Conservation (phyloP, 2,113 vertebrate genomes). For the Lepidothrix coronata region DNA sequence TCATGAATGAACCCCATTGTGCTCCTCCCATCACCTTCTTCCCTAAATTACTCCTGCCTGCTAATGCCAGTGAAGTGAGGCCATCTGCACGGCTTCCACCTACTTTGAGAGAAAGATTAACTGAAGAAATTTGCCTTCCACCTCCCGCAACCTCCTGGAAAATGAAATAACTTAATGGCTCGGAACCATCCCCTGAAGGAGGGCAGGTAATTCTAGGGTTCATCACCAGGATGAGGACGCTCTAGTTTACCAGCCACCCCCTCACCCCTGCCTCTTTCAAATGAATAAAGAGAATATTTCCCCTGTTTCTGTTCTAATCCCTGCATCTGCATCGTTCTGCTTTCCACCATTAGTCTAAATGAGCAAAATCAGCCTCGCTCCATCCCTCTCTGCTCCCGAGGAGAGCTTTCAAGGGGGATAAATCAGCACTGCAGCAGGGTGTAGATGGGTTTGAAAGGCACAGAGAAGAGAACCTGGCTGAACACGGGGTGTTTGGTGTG, state of each 20-base stretch:
- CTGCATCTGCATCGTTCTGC: fast-evolving
- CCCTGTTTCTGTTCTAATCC: neutral
- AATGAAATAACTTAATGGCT: slow-evolving; percentile 36
- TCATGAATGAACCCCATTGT: slow-evolving; percentile 51
- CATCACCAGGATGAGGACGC: neutral
- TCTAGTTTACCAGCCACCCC: neutral
- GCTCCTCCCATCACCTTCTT: neutral
- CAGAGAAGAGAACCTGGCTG: neutral
- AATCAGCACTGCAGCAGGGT: neutral
- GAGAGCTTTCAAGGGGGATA: neutral
- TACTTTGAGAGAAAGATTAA: neutral
- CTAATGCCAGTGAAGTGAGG: neutral
- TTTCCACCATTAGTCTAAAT: neutral
- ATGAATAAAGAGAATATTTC: neutral
- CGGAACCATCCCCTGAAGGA: neutral
- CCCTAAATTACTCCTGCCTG: slow-evolving; percentile 9
- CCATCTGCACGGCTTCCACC: neutral
- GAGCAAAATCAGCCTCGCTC: neutral
- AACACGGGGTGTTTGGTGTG: fast-evolving
- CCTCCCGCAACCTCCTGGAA: neutral
- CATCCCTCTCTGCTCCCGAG: neutral
- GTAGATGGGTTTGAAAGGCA: neutral
- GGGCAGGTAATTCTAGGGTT: slow-evolving; percentile 17
- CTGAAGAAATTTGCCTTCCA: neutral
- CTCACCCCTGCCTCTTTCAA: neutral